Evolutionary conservation across 1,140 invertebrate species (phyloP).

Genomic region (Eumaeus atala): DNA sequence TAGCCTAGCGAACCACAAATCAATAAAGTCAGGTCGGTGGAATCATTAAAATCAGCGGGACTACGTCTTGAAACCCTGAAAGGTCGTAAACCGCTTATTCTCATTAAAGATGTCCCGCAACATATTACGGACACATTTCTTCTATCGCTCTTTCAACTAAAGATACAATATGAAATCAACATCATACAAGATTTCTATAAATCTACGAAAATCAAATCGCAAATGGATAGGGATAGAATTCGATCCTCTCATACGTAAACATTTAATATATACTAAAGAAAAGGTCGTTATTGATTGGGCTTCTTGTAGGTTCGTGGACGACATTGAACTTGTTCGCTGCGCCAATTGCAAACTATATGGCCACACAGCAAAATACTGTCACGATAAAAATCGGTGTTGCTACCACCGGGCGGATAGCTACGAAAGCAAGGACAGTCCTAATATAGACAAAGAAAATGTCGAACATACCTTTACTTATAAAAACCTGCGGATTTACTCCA

Average conservation of each 20-base stretch:
- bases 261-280: slow-evolving; percentile 1
- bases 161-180: neutral
- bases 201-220: neutral
- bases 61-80: slow-evolving; percentile 3
- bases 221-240: no score
- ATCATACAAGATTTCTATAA: neutral
- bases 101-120: neutral
- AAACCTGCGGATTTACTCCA: neutral
- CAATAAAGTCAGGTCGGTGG: slow-evolving; percentile 1
- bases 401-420: neutral
- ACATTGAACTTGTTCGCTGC: neutral
- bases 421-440: neutral
- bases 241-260: no score
- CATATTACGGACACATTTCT: no score
- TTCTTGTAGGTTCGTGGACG: neutral
- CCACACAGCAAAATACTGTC: no score
- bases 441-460: neutral
- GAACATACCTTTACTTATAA: neutral
- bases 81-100: slow-evolving; percentile 7
- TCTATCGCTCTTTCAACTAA: neutral
- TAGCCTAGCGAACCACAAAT: slow-evolving; percentile 1
- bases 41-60: slow-evolving; percentile 8
- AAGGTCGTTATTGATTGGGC: slow-evolving; percentile 3
- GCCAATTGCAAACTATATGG: neutral
- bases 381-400: no score